Evolutionary conservation across 2,888 invertebrate genomes (phyloP), one percentile per base, ranked within the genome.

Genomic region (Macaria notata): DNA sequence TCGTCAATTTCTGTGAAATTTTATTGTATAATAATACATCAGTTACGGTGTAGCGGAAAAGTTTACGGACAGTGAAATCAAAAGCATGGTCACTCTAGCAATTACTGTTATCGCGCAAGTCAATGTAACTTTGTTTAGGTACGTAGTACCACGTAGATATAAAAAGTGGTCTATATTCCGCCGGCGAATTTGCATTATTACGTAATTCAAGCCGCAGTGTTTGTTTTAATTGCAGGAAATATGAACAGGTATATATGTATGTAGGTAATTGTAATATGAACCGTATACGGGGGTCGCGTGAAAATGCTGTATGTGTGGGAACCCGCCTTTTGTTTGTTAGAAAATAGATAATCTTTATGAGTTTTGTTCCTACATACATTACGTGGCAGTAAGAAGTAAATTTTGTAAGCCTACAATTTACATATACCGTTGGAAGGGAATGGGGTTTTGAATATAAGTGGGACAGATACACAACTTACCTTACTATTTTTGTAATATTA

Each of bases 201-300:
- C 55, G 45, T 55, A 49, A 55, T 33, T 45, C 46, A 46, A 46
- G 46, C 31, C 38, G 49, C 39, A 38, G 45, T 48, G 41, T 49
- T 49, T 46, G 31, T 56, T 56, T 56, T 56, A 56, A 56, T 56
- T 56, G 43, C 47, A 51, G 56, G 51, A 47, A 56, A 51, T 56
- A 56, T 50, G 50, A 51, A 36, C 50, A 42, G 43, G n/a, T 45
- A 30, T 51, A 30, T 51, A 30, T 49, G 46, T 36, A 50, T 46
- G 46, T 54, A n/a, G 41, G 50, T 47, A 51, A 50, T 56, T 56
- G 46, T 47, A 56, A 56, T 56, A 51, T 48, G 44, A 56, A 49
- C 45, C 41, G 56, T 52, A 52, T 52, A 39, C 43, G 44, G 43
- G 51, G 44, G 51, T 49, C 56, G 46, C 45, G 45, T 42, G 39